Evolutionary conservation across 2,888 invertebrate species (phyloP).

Genomic region (Sylvicola cinctus): DNA sequence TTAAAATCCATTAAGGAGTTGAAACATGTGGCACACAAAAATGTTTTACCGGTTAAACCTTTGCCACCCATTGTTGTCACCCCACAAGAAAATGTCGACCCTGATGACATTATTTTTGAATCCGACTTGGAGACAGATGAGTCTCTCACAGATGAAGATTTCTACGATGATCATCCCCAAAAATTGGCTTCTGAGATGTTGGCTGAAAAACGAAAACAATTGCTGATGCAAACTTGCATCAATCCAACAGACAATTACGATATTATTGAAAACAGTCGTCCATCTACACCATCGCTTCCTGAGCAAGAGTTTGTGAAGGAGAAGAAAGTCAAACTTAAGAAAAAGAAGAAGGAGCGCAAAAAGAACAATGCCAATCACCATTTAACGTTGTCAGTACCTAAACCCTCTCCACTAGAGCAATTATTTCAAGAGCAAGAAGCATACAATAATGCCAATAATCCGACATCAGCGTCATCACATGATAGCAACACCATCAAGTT

Average conservation of each 20-base stretch:
- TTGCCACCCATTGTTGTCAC: slow-evolving; percentile 32
- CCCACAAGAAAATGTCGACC: slow-evolving; percentile 15
- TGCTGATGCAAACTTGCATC: slow-evolving; percentile 38
- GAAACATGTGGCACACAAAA: slow-evolving; percentile 11
- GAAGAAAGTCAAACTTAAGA: slow-evolving; percentile 37
- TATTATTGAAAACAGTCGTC: slow-evolving; percentile 40
- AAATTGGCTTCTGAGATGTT: slow-evolving; percentile 47
- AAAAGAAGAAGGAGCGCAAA: slow-evolving; percentile 42
- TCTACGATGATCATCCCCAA: slow-evolving; percentile 69
- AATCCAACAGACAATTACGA: slow-evolving; percentile 38
- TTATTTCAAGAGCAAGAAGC: slow-evolving; percentile 24
- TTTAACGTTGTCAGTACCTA: slow-evolving; percentile 15
- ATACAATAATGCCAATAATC: slow-evolving; percentile 30
- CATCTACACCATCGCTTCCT: slow-evolving; percentile 36
- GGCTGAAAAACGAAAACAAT: slow-evolving; percentile 51
- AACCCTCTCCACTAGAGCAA: slow-evolving; percentile 30
- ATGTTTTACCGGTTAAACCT: slow-evolving; percentile 20
- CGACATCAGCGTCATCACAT: neutral
- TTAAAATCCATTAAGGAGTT: slow-evolving; percentile 26
- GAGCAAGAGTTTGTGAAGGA: slow-evolving; percentile 19
- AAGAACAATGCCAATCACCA: slow-evolving; percentile 18
- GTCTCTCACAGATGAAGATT: slow-evolving; percentile 72
- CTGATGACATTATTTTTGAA: slow-evolving; percentile 47
- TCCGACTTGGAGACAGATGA: slow-evolving; percentile 71
- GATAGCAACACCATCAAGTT: too few species aligned